Evolutionary conservation across 2,888 invertebrate genomes (phyloP), one percentile per base, ranked within the genome.

Genomic region (Ochropleura leucogaster): DNA sequence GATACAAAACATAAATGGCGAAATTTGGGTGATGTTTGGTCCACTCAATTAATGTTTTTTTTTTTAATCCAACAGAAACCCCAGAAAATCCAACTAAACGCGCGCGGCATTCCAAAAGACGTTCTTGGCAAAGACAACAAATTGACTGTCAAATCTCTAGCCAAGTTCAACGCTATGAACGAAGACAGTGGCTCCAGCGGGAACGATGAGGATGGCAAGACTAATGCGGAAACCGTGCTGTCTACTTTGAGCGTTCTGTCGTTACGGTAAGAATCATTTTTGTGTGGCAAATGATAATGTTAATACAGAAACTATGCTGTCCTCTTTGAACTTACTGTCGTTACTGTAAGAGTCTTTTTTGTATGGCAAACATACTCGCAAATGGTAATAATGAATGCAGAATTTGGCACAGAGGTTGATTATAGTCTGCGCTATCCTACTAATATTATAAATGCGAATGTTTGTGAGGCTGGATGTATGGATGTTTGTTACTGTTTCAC

Each of bases 181-280:
- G 88, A 92, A 0, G 62, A 68, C 1, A 82, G 83, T 1, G 80
- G 60, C 6, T 79, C 79, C 0, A 87, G 84, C 12, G 87, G 89
- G 0, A 94, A 92, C 0, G 94, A 92, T 0, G 94, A 92, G 0
- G 97, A 97, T 0, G 96, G 96, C 0, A 96, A 94, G 81, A 98
- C 98, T 0, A 90, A 97, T 4, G 97, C 97, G 76, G 97, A 98
- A 78, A 97, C 98, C 0, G 95, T 98, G 18, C 94, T 97, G 68
- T 98, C 98, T 0, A 97, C 97, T 0, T 93, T 98, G 9, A 98
- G 98, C 68, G 97, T 97, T 0, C 94, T 98, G 9, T 98, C 98
- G 14, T 85, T 96, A 73, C 93, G 96, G 96, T 96, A 85, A 77
- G 80, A 1, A 1, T 47, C 7, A 53, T 20, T 53, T 62, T 73